A percentile compares a stretch with the other conserved stretches of the same genome.
phyloP scores from a whole-genome alignment of 2,113 vertebrate species.

The Ariopsis seemanni region DNA sequence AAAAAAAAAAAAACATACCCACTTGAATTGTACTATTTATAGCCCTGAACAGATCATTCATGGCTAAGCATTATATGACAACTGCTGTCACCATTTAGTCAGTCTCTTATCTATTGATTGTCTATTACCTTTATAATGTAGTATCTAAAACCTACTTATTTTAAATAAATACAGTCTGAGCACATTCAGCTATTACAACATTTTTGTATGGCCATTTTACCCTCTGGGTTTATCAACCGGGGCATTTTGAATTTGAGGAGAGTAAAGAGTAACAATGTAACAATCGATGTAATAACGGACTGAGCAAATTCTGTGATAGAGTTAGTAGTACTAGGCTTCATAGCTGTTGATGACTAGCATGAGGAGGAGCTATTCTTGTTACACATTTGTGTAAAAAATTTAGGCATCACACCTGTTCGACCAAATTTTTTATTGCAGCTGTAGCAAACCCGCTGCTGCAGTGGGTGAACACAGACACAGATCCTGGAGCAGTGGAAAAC shows the following conservation, averaged over 20 bases:
- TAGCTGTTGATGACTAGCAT: not conserved
- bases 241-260: not conserved
- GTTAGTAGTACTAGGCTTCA: not conserved
- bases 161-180: not conserved
- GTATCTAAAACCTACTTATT: not conserved
- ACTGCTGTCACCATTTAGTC: not conserved
- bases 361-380: not conserved
- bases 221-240: not conserved
- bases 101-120: not conserved
- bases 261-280: not conserved
- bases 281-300: not conserved
- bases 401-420: not conserved
- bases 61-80: not conserved
- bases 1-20: not conserved
- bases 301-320: not conserved
- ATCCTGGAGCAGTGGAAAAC: too few relatives aligned
- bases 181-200: not conserved
- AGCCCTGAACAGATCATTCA: not conserved
- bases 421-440: not conserved
- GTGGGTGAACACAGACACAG: too few relatives aligned
- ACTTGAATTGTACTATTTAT: not conserved
- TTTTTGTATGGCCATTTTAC: not conserved
- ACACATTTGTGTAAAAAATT: not conserved
- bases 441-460: too few relatives aligned
- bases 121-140: not conserved